Conservation (phyloP, 2,888 invertebrate species). For the Thyatira batis region DNA sequence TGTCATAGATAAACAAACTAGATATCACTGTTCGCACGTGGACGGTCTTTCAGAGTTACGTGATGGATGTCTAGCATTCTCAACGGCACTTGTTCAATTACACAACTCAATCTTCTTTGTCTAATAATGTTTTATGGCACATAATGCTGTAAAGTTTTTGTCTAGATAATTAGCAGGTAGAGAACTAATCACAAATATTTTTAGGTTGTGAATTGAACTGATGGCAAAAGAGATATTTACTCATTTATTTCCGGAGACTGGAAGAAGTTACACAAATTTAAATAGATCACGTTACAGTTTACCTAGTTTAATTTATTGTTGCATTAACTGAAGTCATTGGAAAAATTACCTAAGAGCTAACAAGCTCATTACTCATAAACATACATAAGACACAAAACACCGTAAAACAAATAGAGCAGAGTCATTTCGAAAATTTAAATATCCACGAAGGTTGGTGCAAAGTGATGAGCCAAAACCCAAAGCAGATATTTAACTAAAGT, state of each 20-base stretch:
- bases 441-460: slow-evolving; percentile 43
- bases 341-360: neutral
- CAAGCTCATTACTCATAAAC: slow-evolving; percentile 24
- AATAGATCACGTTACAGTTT: no score
- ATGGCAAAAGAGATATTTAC: no score
- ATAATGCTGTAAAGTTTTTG: slow-evolving; percentile 17
- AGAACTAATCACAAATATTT: neutral
- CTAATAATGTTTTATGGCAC: slow-evolving; percentile 18
- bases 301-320: neutral
- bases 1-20: slow-evolving; percentile 26
- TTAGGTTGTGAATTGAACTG: no score
- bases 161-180: neutral
- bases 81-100: slow-evolving; percentile 33
- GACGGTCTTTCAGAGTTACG: slow-evolving; percentile 34
- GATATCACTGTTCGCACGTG: slow-evolving; percentile 38
- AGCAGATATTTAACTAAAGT: slow-evolving; percentile 38
- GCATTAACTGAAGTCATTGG: neutral
- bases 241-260: no score
- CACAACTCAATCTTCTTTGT: slow-evolving; percentile 19
- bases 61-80: slow-evolving; percentile 33
- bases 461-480: slow-evolving; percentile 35
- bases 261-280: no score
- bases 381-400: slow-evolving; percentile 28
- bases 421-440: slow-evolving; percentile 51
- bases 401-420: slow-evolving; percentile 47